Base-by-base conservation (phyloP, 2,797 vertebrate genomes). In the Champsocephalus gunnari region DNA sequence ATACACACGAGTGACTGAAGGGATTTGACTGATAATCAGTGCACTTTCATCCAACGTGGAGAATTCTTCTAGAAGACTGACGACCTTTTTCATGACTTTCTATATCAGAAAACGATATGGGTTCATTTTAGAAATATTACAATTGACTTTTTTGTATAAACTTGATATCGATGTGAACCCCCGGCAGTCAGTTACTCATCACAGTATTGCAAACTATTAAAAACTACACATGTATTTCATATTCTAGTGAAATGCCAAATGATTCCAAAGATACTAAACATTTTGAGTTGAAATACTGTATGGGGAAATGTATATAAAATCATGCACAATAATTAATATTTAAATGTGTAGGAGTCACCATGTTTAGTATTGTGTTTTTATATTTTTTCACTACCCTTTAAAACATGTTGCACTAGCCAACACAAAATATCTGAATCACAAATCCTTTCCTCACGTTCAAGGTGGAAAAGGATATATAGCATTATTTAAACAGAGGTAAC, bases 1-100 rank as follows among this genome's bases (percentile, higher is more conserved):
- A 59, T 44, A 17, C 32, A 48, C 12, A 58, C 21, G 11, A 41
- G 8, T 14, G 5, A 9, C 19, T 45, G 47, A 58, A 64, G 41
- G 3, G 19, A 54, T 32, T 0, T 2, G 5, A 55, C 0, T 9
- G 5, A 28, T 28, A 28, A 28, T 1, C 4, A 28, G 5, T 28
- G 3, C 28, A 28, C 28, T 28, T 28, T 28, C 28, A 28, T 28
- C 28, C 28, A 28, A 28, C 28, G 5, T 28, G 28, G 28, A 28
- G 28, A 28, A 28, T 1, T 28, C 28, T 4, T 1, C 28, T 5
- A 1, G 12, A 49, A 50, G 14, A 51, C 41, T 4, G 9, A 28
- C 50, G 5, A 14, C 24, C 16, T 41, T 74, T 59, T 51, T 2
- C 4, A 32, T 16, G n/a, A 12, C 51, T 60, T 2, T 59, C 17